These are phyloP conservation scores for Elymnias hypermnestra DNA, from an alignment of 1,140 invertebrate species.

Conservation along the genomic window DNA sequence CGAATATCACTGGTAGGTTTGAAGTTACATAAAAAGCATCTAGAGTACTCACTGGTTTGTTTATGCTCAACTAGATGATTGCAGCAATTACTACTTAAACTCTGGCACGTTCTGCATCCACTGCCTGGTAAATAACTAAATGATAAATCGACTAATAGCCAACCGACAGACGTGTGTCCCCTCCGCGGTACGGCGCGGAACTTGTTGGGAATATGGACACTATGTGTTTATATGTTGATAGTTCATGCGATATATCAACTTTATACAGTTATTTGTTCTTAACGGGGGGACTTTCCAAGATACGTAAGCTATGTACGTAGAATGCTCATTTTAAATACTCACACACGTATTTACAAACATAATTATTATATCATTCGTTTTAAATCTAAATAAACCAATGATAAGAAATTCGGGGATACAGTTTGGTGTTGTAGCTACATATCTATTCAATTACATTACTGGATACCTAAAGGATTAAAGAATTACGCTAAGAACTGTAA, in stretches of 20 bases:
- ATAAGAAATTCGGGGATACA: no score
- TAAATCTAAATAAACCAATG: no score
- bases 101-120: constrained; percentile 59
- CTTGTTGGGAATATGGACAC: constrained; percentile 35
- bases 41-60: constrained; percentile 61
- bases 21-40: constrained; percentile 44
- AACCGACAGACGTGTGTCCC: constrained; percentile 37
- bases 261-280: constrained; percentile 21
- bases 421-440: no score
- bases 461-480: no score
- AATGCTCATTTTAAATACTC: no score
- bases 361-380: no score
- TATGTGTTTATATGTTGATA: constrained; percentile 27
- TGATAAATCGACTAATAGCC: constrained; percentile 13
- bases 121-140: constrained; percentile 23
- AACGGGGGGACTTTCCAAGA: constrained; percentile 24
- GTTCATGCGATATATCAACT: constrained; percentile 24
- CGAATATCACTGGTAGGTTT: background rate
- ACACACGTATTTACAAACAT: no score
- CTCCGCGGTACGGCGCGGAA: constrained; percentile 41
- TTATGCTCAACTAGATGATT: constrained; percentile 70
- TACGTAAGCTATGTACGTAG: background rate
- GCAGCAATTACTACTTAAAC: constrained; percentile 57
- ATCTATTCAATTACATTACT: no score
- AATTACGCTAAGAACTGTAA: no score